These are phyloP conservation scores for Mus pahari DNA, from an alignment of 2,113 vertebrate species.

Conservation along the genomic window DNA sequence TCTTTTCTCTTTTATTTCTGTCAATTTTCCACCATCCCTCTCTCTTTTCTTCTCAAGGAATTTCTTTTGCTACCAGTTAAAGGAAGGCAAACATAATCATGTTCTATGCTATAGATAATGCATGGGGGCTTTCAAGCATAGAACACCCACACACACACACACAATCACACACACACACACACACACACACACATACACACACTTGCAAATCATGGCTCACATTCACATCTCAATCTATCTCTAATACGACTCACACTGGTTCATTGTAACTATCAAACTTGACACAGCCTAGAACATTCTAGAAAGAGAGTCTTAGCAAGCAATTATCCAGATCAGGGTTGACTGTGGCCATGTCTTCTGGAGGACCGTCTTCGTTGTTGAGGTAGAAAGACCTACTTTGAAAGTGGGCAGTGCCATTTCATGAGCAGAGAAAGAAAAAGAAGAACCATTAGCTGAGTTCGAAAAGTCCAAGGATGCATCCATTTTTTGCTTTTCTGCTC, in stretches of 20 bases:
- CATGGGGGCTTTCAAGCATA: not conserved
- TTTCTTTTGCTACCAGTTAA: not conserved
- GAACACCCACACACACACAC: not conserved
- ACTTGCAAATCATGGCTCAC: not conserved
- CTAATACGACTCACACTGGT: accelerated
- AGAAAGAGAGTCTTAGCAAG: not conserved
- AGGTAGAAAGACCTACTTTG: not conserved
- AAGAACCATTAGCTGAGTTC: not conserved
- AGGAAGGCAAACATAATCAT: not conserved
- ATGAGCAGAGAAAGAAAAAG: not conserved
- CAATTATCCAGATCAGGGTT: not conserved
- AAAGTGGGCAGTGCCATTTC: not conserved
- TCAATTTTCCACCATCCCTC: not conserved
- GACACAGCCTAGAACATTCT: not conserved
- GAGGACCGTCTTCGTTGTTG: not conserved
- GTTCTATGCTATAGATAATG: accelerated
- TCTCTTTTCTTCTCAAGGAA: slow-evolving; percentile 22
- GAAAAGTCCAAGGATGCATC: not conserved
- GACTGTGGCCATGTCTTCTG: not conserved
- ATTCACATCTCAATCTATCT: not conserved
- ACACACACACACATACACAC: not conserved
- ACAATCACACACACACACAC: not conserved
- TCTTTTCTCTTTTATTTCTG: not conserved
- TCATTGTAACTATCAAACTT: not conserved
- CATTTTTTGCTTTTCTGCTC: not conserved